Percentiles rank a stretch among this genome's conserved stretches.
Evolutionary conservation across 2,888 invertebrate species (phyloP).

Genomic region (Dasypolia templi): DNA sequence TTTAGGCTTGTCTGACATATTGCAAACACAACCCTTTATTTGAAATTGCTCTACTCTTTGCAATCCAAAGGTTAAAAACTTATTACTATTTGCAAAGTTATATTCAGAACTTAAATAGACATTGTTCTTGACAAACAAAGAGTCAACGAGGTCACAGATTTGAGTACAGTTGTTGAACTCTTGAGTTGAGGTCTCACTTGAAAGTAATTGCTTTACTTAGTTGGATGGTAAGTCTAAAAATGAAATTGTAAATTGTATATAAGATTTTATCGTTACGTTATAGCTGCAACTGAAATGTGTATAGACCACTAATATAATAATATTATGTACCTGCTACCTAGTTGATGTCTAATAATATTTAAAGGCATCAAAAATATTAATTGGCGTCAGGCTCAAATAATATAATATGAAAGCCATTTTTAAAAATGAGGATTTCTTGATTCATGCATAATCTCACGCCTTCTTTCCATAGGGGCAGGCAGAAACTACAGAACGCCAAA

Average conservation of each 20-base stretch:
- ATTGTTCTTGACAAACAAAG: constrained; percentile 13
- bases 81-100: constrained; percentile 21
- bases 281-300: neutral
- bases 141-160: constrained; percentile 30
- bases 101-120: constrained; percentile 16
- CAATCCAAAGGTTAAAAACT: constrained; percentile 4
- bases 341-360: neutral
- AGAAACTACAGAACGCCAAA: too few relatives aligned
- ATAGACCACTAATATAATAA: neutral
- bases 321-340: neutral
- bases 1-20: neutral
- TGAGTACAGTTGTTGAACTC: constrained; percentile 17
- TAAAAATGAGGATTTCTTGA: too few relatives aligned
- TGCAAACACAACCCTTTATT: neutral
- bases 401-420: too few relatives aligned
- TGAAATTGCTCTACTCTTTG: constrained; percentile 3
- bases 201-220: constrained; percentile 25
- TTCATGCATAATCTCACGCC: too few relatives aligned
- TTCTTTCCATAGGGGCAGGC: too few relatives aligned
- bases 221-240: neutral
- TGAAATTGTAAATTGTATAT: neutral
- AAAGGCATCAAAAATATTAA: neutral
- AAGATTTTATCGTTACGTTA: neutral
- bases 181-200: constrained; percentile 3
- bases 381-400: too few relatives aligned